A percentile compares a stretch with the other conserved stretches of the same genome.
phyloP scores from a whole-genome alignment of 2,888 invertebrate species.

The Acleris laterana region DNA sequence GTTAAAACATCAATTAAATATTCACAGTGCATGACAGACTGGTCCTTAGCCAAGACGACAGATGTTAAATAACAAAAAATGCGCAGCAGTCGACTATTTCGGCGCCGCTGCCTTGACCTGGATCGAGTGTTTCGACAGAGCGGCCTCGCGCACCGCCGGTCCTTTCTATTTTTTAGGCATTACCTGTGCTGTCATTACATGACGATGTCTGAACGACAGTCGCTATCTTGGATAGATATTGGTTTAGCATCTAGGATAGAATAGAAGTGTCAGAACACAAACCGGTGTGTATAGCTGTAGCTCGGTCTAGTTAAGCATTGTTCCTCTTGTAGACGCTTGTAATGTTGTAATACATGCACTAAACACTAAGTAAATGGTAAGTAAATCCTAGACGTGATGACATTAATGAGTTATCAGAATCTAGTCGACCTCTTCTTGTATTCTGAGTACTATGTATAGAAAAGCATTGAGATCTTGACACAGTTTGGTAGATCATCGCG shows the following conservation, averaged over 20 bases:
- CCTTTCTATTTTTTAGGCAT: slow-evolving; percentile 85
- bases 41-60: slow-evolving; percentile 59
- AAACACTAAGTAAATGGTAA: neutral
- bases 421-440: slow-evolving; percentile 29
- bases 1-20: neutral
- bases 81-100: slow-evolving; percentile 82
- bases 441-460: slow-evolving; percentile 44
- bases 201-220: slow-evolving; percentile 77
- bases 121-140: slow-evolving; percentile 82
- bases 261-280: slow-evolving; percentile 34
- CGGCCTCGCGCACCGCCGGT: slow-evolving; percentile 82
- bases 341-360: slow-evolving; percentile 13
- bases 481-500: slow-evolving; percentile 72
- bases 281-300: slow-evolving; percentile 51
- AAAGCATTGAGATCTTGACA: slow-evolving; percentile 73
- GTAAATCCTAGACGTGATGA: neutral
- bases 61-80: slow-evolving; percentile 84
- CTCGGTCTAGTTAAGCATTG: slow-evolving; percentile 45
- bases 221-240: slow-evolving; percentile 76
- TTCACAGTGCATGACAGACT: slow-evolving; percentile 6
- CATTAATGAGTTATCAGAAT: slow-evolving; percentile 41
- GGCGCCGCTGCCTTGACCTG: slow-evolving; percentile 82
- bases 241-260: slow-evolving; percentile 62
- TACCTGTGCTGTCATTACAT: slow-evolving; percentile 81
- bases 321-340: slow-evolving; percentile 20